These are phyloP conservation scores for Hepsetus odoe DNA, from an alignment of 2,113 vertebrate species.

Conservation along the genomic window DNA sequence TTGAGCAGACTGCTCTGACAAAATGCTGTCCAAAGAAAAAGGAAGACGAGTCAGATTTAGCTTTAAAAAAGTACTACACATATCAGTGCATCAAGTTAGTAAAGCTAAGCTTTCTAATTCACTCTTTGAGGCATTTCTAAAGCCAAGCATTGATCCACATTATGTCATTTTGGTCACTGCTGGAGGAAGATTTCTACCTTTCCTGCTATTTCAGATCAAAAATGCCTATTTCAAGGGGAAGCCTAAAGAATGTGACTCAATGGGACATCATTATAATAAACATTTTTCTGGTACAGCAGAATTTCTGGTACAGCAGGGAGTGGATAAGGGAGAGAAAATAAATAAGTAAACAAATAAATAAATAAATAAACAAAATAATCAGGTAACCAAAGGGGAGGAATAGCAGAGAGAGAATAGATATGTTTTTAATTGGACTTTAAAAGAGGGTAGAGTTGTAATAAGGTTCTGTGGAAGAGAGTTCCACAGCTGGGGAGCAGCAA, in stretches of 20 bases:
- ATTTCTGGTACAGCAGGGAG: not conserved
- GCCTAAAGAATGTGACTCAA: not conserved
- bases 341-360: too few relatives aligned
- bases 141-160: constrained; percentile 15
- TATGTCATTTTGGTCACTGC: constrained; percentile 6
- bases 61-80: not conserved
- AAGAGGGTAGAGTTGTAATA: too few relatives aligned
- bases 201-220: constrained; percentile 3
- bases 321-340: too few relatives aligned
- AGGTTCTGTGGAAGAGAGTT: too few relatives aligned
- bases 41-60: not conserved
- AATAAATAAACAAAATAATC: too few relatives aligned
- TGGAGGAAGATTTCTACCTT: too few relatives aligned
- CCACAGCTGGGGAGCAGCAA: too few relatives aligned
- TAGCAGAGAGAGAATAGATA: too few relatives aligned
- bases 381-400: too few relatives aligned
- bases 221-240: constrained; percentile 17
- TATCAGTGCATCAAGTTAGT: not conserved
- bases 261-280: not conserved
- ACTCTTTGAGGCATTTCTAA: not conserved
- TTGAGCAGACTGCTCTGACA: too few relatives aligned
- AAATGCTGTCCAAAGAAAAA: too few relatives aligned
- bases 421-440: too few relatives aligned
- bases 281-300: not conserved
- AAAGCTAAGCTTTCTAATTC: constrained; percentile 28